Evolutionary conservation across 2,113 vertebrate genomes (phyloP).

Genomic region (Petromus typicus): DNA sequence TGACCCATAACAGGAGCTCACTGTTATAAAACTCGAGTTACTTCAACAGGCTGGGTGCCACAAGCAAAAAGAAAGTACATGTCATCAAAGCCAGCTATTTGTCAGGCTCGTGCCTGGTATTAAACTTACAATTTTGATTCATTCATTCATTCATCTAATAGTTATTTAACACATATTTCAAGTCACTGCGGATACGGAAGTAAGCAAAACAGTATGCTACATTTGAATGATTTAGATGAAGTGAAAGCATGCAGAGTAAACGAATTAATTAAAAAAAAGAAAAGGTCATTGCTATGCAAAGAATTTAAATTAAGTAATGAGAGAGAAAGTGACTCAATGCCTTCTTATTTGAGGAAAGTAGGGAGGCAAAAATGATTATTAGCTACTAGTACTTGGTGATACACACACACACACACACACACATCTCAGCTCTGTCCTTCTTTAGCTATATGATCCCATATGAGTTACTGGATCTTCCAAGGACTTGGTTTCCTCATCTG

Average conservation of each 20-base stretch:
- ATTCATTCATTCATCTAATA: background rate
- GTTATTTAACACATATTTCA: background rate
- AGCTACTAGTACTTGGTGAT: background rate
- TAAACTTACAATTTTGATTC: background rate
- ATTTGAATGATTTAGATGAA: background rate
- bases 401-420: too few species aligned
- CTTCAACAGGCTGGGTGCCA: background rate
- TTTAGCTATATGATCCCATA: background rate
- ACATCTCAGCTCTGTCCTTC: background rate
- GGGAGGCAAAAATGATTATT: background rate
- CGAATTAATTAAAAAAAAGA: conserved; percentile 22
- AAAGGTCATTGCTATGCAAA: background rate
- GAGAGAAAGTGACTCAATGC: background rate
- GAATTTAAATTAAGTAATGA: background rate
- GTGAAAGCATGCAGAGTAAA: background rate
- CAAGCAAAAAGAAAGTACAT: background rate
- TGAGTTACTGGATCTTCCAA: background rate
- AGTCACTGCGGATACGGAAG: background rate
- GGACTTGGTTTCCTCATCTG: background rate
- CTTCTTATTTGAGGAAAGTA: background rate
- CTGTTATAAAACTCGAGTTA: background rate
- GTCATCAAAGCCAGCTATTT: background rate
- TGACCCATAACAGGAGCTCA: background rate
- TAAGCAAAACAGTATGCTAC: background rate
- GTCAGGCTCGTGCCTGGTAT: background rate